Evolutionary conservation across 2,113 vertebrate species (phyloP).

Genomic region (Triplophysa dalaica): DNA sequence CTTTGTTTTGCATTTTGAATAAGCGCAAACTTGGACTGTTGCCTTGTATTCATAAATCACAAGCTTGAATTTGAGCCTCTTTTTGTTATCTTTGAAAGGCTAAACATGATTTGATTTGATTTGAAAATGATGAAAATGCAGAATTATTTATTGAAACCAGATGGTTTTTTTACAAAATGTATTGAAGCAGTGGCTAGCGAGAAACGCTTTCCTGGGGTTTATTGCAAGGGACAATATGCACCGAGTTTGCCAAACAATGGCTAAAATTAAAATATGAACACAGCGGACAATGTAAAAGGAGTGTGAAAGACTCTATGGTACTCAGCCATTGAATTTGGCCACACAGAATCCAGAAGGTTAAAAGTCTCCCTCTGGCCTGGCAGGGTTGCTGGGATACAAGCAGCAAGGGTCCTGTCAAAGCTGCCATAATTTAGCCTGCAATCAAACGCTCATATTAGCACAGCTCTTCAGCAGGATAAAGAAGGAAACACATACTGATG

Average conservation of each 20-base stretch:
- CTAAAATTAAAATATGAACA: conserved; percentile 56
- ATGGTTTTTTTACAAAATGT: neutral
- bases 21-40: conserved; percentile 6
- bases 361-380: conserved; percentile 54
- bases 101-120: neutral
- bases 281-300: conserved; percentile 40
- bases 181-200: conserved; percentile 42
- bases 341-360: conserved; percentile 58
- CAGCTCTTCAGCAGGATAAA: conserved; percentile 35
- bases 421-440: conserved; percentile 50
- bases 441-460: conserved; percentile 55
- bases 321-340: conserved; percentile 51
- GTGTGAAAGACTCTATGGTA: conserved; percentile 47
- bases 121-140: neutral
- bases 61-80: neutral
- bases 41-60: conserved; percentile 10
- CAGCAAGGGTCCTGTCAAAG: conserved; percentile 47
- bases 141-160: neutral
- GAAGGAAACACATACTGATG: conserved; percentile 12
- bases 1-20: conserved; percentile 36
- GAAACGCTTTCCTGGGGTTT: conserved; percentile 25
- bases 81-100: neutral
- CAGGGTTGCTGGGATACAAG: conserved; percentile 56
- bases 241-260: conserved; percentile 45
- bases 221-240: conserved; percentile 44